These are phyloP conservation scores for Glomeris maerens DNA, from an alignment of 1,140 invertebrate species.

Conservation along the genomic window DNA sequence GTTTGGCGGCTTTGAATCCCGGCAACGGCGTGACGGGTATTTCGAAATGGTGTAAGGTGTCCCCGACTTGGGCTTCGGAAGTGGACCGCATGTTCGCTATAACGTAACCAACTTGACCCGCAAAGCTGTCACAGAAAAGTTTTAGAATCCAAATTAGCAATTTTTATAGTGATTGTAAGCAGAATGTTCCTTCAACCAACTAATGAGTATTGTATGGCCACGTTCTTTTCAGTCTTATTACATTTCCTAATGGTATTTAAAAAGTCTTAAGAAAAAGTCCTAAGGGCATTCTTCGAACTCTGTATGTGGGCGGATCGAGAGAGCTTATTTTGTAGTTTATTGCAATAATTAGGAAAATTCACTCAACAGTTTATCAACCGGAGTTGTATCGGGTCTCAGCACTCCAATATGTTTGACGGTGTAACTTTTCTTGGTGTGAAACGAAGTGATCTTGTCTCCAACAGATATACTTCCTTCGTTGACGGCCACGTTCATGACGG, in stretches of 20 bases:
- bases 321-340: slow-evolving; percentile 4
- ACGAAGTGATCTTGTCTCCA: slow-evolving; percentile 49
- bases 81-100: slow-evolving; percentile 63
- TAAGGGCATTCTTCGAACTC: no score
- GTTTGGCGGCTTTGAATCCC: slow-evolving; percentile 53
- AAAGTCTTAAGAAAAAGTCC: no score
- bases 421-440: slow-evolving; percentile 52
- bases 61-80: slow-evolving; percentile 66
- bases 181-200: no score
- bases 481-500: slow-evolving; percentile 62
- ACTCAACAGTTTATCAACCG: slow-evolving; percentile 49
- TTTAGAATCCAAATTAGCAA: background rate
- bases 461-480: slow-evolving; percentile 53
- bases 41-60: slow-evolving; percentile 54
- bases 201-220: no score
- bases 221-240: no score
- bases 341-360: background rate
- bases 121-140: slow-evolving; percentile 38
- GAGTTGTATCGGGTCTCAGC: slow-evolving; percentile 58
- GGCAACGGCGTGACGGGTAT: slow-evolving; percentile 41
- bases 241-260: no score
- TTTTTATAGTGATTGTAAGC: background rate
- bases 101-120: slow-evolving; percentile 68
- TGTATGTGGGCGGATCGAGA: no score
- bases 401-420: slow-evolving; percentile 65